Base-by-base conservation (phyloP, 2,113 vertebrate species). In the Catharus fuscescens region DNA sequence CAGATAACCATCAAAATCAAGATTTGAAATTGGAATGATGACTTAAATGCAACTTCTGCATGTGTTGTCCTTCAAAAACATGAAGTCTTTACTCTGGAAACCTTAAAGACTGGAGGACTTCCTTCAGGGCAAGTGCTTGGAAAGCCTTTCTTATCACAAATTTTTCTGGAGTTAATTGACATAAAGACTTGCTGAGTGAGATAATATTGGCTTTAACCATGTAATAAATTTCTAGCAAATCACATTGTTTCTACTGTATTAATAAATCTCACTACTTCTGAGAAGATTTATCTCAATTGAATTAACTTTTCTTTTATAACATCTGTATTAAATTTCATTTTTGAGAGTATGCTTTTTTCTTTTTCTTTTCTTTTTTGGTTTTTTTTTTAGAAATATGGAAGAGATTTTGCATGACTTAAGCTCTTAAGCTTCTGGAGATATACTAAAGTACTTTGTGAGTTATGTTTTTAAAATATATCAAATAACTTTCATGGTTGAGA, bases 401-500 rank as follows among this genome's bases (percentile, higher is more conserved):
- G 29, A 84, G 10, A 47, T 83, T 92, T 90, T 74, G 5, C 16
- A 44, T 48, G 18, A 52, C 29, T 76, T 77, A 62, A 85, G 34
- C 24, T 81, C 29, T 76, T 77, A 62, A 85, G 34, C 24, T 81
- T 74, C 29, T 77, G 44, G 40, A 88, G 36, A 64, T 8, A n/a
- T 82, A 62, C 5, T 50, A 45, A 48, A 72, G 21, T 32, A 20
- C 59, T 91, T 92, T 81, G 53, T 69, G 65, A 71, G 53, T 89
- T 92, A 74, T 57, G 25, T 21, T 94, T 90, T 90, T 92, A 86
- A 87, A 79, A 88, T 45, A 50, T 47, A 90, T 61, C 21, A 74
- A 85, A 65, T 76, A 9, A 60, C 52, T 92, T 53, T 52, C 18
- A 14, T 79, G 31, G 15, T 56, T 73, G 36, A 42, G 25, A 77